Evolutionary conservation across 2,888 invertebrate species (phyloP).

Genomic region (Yponomeuta sedellus): DNA sequence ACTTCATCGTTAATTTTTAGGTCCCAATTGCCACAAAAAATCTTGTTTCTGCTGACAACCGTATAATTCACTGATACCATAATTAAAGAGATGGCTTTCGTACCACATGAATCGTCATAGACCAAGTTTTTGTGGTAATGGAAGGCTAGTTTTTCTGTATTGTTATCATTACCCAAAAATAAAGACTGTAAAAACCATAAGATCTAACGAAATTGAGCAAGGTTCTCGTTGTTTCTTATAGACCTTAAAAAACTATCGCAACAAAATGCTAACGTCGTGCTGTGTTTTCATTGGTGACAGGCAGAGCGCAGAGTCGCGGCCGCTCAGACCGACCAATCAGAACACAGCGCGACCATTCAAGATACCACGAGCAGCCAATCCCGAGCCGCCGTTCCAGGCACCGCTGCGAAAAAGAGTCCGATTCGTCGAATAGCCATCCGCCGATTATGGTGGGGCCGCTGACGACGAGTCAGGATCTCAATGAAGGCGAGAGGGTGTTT

Average conservation of each 20-base stretch:
- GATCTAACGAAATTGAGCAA: neutral
- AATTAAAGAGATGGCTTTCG: too few species aligned
- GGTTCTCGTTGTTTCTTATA: constrained; percentile 30
- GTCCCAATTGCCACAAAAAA: too few species aligned
- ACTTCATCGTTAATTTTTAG: too few species aligned
- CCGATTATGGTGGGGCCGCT: constrained; percentile 68
- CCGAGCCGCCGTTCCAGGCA: constrained; percentile 58
- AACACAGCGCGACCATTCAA: constrained; percentile 72
- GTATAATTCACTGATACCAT: too few species aligned
- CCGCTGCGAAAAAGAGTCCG: constrained; percentile 75
- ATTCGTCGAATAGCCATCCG: constrained; percentile 73
- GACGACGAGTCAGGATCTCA: constrained; percentile 73
- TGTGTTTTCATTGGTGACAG: constrained; percentile 77
- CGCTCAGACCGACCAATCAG: constrained; percentile 75
- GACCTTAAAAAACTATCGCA: constrained; percentile 24
- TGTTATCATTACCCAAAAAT: constrained; percentile 58
- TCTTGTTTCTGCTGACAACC: too few species aligned
- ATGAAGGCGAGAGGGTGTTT: constrained; percentile 60
- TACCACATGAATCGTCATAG: neutral
- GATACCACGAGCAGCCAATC: constrained; percentile 53
- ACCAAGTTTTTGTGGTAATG: constrained; percentile 11
- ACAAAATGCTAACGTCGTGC: constrained; percentile 62
- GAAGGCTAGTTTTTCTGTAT: constrained; percentile 24
- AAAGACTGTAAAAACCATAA: neutral
- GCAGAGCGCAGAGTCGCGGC: constrained; percentile 75